Conservation (phyloP, 2,797 vertebrate species). For the Myiothlypis chrysogaster region DNA sequence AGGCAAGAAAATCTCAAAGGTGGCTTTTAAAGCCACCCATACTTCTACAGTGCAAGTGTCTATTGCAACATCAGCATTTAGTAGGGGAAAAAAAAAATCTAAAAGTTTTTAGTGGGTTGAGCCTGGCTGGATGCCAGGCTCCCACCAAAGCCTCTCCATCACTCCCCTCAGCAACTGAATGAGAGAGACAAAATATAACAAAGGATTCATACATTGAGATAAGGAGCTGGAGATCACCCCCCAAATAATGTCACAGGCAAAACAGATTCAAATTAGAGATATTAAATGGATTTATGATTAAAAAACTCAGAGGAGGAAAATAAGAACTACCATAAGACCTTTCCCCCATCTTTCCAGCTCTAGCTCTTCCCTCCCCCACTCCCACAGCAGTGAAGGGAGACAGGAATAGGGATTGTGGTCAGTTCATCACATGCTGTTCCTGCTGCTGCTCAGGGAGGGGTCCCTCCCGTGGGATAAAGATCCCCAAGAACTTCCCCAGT, state of each 20-base stretch:
- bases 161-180: not conserved
- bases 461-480: not conserved
- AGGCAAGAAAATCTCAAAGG: not conserved
- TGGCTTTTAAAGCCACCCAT: not conserved
- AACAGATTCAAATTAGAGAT: not conserved
- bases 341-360: not conserved
- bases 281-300: not conserved
- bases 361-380: accelerated
- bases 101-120: not conserved
- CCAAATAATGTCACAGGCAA: not conserved
- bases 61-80: not conserved
- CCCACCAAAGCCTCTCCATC: not conserved
- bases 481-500: not conserved
- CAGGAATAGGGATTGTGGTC: not conserved
- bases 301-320: not conserved
- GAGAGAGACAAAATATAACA: not conserved
- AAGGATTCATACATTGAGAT: accelerated
- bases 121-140: not conserved
- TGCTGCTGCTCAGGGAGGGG: not conserved
- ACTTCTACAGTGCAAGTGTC: not conserved
- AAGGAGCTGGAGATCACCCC: not conserved
- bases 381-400: too few species aligned
- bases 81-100: not conserved
- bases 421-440: not conserved
- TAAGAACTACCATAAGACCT: not conserved